phyloP scores from a whole-genome alignment of 2,113 vertebrate species.

The Oncorhynchus tshawytscha region DNA sequence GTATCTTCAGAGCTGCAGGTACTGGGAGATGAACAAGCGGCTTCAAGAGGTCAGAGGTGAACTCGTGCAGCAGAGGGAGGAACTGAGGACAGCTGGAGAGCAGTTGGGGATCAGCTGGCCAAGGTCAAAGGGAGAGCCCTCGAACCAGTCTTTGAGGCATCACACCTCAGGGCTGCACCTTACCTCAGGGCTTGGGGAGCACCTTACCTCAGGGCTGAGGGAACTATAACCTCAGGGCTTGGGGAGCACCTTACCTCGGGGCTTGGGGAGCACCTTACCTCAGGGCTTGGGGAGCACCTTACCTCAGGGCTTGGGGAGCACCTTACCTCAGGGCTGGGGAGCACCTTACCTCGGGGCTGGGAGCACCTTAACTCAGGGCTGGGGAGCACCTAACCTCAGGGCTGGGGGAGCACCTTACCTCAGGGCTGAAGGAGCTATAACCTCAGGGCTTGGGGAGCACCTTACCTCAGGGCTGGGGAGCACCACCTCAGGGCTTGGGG shows the following conservation, averaged over 20 bases:
- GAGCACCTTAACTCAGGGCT: not conserved
- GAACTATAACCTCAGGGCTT: not conserved
- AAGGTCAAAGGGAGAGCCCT: slow-evolving; percentile 73
- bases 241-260: too few relatives aligned
- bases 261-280: not conserved
- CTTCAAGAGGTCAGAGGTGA: slow-evolving; percentile 62
- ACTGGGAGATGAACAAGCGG: slow-evolving; percentile 76
- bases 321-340: too few relatives aligned
- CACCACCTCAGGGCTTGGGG: not conserved
- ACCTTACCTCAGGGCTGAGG: too few relatives aligned
- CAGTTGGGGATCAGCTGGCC: slow-evolving; percentile 63
- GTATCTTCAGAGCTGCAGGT: slow-evolving; percentile 80
- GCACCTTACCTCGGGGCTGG: too few relatives aligned
- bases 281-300: not conserved
- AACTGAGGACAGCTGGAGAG: slow-evolving; percentile 61
- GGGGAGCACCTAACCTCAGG: too few relatives aligned
- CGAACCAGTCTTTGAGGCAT: slow-evolving; percentile 44
- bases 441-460: too few relatives aligned
- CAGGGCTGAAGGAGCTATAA: not conserved
- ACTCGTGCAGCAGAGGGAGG: slow-evolving; percentile 65
- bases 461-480: not conserved
- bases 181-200: not conserved
- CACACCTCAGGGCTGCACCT: not conserved
- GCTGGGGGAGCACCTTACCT: too few relatives aligned
- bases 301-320: not conserved